Percentiles rank a stretch among this genome's conserved stretches.
These are phyloP conservation scores for Pygmarrhopalites habei DNA, from an alignment of 1,140 invertebrate genomes.

Conservation along the genomic window DNA sequence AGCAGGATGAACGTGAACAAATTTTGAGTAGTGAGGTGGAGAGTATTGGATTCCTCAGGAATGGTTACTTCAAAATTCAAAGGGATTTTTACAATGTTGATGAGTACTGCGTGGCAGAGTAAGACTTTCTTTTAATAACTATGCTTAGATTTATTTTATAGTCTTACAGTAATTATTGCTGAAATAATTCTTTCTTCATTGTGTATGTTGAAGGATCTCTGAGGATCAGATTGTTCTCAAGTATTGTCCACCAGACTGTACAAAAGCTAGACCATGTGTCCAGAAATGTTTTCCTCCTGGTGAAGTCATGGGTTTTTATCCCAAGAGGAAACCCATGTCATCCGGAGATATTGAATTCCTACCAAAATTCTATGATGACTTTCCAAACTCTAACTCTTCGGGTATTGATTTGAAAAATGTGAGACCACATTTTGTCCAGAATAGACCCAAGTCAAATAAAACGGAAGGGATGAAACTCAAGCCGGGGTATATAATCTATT, in stretches of 20 bases:
- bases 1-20: no score
- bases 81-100: conserved; percentile 6
- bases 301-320: neutral
- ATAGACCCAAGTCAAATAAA: neutral
- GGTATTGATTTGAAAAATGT: neutral
- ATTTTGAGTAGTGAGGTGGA: no score
- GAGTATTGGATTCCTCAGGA: neutral
- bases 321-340: neutral
- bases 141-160: neutral
- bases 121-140: neutral
- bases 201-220: neutral
- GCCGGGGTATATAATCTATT: no score
- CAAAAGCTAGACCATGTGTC: neutral
- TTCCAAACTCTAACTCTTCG: neutral
- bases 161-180: neutral
- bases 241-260: neutral
- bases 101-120: neutral
- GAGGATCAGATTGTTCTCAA: neutral
- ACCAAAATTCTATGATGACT: conserved; percentile 2
- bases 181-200: neutral
- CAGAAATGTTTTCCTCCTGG: conserved; percentile 10
- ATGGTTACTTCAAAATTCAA: conserved; percentile 7
- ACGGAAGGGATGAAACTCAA: no score
- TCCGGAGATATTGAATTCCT: neutral
- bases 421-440: neutral